Conservation (phyloP, 2,888 invertebrate genomes). For the Ectobius pallidus region DNA sequence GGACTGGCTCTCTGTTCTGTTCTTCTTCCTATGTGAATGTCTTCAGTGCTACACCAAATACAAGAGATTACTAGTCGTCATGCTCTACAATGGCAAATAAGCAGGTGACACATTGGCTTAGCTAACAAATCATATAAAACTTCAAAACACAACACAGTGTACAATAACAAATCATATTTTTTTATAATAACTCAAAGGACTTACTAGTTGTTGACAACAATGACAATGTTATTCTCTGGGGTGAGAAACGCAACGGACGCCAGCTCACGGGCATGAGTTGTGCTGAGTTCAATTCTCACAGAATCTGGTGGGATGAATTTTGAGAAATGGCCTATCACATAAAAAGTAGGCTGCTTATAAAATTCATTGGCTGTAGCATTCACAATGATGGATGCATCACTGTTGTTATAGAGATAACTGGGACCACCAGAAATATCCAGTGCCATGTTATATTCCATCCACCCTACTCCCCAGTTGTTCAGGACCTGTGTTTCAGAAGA, state of each 20-base stretch:
- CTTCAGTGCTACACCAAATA: no score
- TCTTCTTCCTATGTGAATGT: no score
- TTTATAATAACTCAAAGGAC: no score
- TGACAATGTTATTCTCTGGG: slow-evolving; percentile 9
- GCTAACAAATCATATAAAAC: no score
- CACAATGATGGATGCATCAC: slow-evolving; percentile 64
- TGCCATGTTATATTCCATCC: slow-evolving; percentile 64
- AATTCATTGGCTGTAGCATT: slow-evolving; percentile 61
- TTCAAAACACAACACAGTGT: no score
- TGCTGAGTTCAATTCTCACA: slow-evolving; percentile 50
- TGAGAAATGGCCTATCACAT: slow-evolving; percentile 80
- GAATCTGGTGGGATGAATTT: slow-evolving; percentile 72
- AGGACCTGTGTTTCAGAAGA: no score
- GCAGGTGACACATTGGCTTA: no score
- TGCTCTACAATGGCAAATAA: no score
- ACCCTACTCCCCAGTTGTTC: slow-evolving; percentile 59
- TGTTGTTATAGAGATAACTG: slow-evolving; percentile 59
- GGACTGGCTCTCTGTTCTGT: no score
- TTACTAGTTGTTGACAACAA: slow-evolving; percentile 59
- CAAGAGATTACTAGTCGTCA: no score
- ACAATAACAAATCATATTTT: no score
- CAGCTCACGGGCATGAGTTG: background rate
- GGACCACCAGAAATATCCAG: slow-evolving; percentile 59
- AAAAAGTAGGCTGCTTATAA: slow-evolving; percentile 91
- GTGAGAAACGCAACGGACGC: slow-evolving; percentile 28